Base-by-base conservation (phyloP, 2,797 vertebrate genomes). In the Enteromius trimaculatus region DNA sequence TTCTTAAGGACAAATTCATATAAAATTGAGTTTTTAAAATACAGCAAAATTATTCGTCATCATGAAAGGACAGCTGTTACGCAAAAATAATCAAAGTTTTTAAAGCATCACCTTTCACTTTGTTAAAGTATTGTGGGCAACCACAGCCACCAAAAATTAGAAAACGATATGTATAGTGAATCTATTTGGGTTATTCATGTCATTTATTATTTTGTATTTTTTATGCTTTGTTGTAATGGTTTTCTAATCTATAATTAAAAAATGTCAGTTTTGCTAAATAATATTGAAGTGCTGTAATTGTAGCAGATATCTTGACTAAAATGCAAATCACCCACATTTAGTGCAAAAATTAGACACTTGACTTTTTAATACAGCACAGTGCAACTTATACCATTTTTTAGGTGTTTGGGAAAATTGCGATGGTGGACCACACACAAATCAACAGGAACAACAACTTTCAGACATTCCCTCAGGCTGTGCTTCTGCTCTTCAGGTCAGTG, bases 381-480 rank as follows among this genome's bases (percentile, higher is more conserved):
- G 9, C 23, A 64, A 47, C 39, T 31, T 31, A 10, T 7, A 21
- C 23, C 16, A 17, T 71, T 47, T 77, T 86, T 79, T 90, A 99
- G 98, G 94, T 99, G 83, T 99, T 99, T 94, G 98, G 98, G 83
- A 99, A 99, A 93, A 91, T 99, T 53, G 98, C 98, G 60, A 98
- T 99, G 98, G 96, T 96, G 90, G 98, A 99, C 75, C 96, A 96
- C 86, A 97, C 96, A 1, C 98, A 99, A 87, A 99, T 99, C 92
- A 99, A 99, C 92, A 95, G 98, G 89, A 99, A 99, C 95, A 99
- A 99, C 94, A 99, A 99, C 93, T 99, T 99, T 93, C 98, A 99
- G 93, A 99, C 98, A 1, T 99, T 99, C 85, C 96, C 96, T 1
- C 98, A 99, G 92, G 97, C 98, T 0, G 98, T 99, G 62, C 94